Evolutionary conservation across 64 coral and sea anemone genomes (phyloP), one percentile per base, ranked within the genome.

Genomic region (Porites lutea): DNA sequence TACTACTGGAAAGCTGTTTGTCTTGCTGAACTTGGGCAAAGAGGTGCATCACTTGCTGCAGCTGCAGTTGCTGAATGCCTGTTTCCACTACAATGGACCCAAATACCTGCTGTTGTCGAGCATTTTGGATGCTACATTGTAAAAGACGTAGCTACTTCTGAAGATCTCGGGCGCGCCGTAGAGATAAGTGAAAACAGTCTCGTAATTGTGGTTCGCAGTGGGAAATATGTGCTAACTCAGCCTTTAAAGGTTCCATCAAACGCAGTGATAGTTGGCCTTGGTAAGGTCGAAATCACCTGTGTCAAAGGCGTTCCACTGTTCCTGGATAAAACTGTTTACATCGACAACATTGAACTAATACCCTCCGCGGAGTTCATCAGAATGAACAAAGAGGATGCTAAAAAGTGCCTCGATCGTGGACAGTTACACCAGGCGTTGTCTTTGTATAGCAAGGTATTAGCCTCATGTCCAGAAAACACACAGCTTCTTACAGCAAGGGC

Each of bases 11-110:
- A n/a, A 9, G 75, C 75, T 55, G 75, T 57, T n/a, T 78, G 50
- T 54, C 75, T 78, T 54, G 75, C 75, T 55, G 5, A 21, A 18
- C 75, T 78, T 55, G 50, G 9, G 2, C 4, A 55, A 49, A 20
- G 54, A 80, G 78, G 78, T 6, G 55, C 78, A 6, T 80, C 78
- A 60, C 78, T 80, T 23, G 78, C 78, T 60, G 57, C 78, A 80
- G 78, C 78, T 44, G 57, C 78, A 8, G 23, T 80, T 43, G 53
- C 75, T 18, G 3, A 52, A 18, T 3, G 52, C 52, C 73, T 78
- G 52, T 78, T 78, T 78, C 75, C 51, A 11, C 57, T 52, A 54
- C 3, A 55, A 2, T 78, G 75, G n/a, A 10, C 51, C 15, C 1
- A 78, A 52, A 78, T 78, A 8, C 75, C 75, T 54, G 75, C 16